Evolutionary conservation across 2,888 invertebrate genomes (phyloP), one percentile per base, ranked within the genome.

Genomic region (Tetranychus piercei): DNA sequence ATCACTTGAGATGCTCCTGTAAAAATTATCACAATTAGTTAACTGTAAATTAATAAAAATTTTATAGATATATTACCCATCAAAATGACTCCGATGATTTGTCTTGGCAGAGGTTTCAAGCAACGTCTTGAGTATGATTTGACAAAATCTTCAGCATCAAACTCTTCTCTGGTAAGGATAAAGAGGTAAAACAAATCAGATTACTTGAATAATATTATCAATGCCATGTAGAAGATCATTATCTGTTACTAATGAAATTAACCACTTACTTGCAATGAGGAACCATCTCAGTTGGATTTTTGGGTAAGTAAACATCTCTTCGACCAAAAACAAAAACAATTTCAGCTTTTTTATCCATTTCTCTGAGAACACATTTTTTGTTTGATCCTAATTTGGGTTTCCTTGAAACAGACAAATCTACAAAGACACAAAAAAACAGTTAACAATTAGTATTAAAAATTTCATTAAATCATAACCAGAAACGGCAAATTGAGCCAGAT

Each of bases 1-100:
- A 77, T 76, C n/a, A 76, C 77, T 73, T 76, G 76, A 43, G 75
- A 73, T 44, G 76, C 75, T 64, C 76, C 75, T 75, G 45, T 15
- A 55, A 23, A 74, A 23, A 69, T 20, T 69, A 69, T n/a, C 69
- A 22, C 11, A 69, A 69, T 69, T 9, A 69, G 34, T 20, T 23
- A 15, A n/a, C 15, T 43, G 69, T 20, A n/a, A 70, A 18, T 44
- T 45, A 74, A 7, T 70, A 6, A 23, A n/a, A 34, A 34, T 34
- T 11, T n/a, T 23, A 20, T 74, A 8, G 18, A 11, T n/a, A 6
- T 7, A 20, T 23, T 69, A 69, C 74, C 74, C 66, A 73, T 45
- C 15, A 76, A 45, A 8, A 76, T 65, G 15, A 76, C 64, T 34
- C 76, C 76, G 18, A 74, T 66, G 22, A 76, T 43, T 70, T 76